phyloP scores from a whole-genome alignment of 2,888 invertebrate genomes.

The Acanthococcus lagerstroemiae region DNA sequence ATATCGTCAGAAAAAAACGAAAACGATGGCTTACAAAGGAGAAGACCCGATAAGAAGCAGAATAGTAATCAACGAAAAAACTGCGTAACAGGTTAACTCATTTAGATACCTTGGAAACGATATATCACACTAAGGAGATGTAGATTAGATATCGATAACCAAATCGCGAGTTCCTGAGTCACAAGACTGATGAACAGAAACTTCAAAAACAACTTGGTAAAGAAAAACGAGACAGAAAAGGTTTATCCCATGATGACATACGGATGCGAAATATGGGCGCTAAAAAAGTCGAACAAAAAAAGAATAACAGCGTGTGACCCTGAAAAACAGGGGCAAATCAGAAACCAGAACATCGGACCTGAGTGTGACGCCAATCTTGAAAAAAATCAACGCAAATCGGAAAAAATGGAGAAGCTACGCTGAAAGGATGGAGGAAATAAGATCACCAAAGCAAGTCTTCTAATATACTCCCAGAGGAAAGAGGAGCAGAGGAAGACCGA shows the following conservation, averaged over 20 bases:
- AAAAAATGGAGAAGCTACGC: not conserved
- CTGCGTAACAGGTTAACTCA: not conserved
- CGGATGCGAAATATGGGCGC: not conserved
- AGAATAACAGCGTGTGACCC: not conserved
- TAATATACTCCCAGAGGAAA: too few species aligned
- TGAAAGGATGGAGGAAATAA: not conserved
- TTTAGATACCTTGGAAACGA: not conserved
- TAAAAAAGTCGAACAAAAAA: not conserved
- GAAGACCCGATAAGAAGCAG: not conserved
- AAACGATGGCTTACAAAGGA: not conserved
- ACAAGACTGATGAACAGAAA: not conserved
- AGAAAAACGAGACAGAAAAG: not conserved
- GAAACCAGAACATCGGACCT: not conserved
- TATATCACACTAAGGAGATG: not conserved
- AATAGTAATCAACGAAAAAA: not conserved
- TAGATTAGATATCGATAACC: not conserved
- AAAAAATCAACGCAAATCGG: not conserved
- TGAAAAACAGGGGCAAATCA: not conserved
- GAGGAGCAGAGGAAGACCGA: too few species aligned
- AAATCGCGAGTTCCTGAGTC: not conserved
- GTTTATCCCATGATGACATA: not conserved
- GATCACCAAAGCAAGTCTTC: not conserved
- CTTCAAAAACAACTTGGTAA: not conserved
- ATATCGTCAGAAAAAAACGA: not conserved
- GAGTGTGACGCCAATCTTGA: not conserved